Percentiles rank a stretch among this genome's conserved stretches.
Evolutionary conservation across 1,140 invertebrate genomes (phyloP).

Genomic region (Caenorhabditis tropicalis): DNA sequence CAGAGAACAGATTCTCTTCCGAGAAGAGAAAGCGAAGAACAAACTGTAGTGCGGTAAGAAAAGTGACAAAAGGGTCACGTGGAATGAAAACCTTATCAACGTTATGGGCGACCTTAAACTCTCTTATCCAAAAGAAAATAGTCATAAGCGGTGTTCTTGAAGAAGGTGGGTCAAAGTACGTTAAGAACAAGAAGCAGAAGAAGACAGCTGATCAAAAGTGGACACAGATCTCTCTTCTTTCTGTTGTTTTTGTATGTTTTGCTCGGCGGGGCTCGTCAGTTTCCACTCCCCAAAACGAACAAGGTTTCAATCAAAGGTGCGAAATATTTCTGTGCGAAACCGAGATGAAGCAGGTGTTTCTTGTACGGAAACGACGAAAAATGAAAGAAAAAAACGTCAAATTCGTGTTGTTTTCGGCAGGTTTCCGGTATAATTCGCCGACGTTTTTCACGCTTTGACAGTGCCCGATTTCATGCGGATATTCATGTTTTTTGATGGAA

Average conservation of each 20-base stretch:
- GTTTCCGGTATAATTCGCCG: background rate
- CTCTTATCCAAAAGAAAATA: background rate
- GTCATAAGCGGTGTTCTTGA: background rate
- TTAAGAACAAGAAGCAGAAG: background rate
- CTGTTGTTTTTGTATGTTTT: conserved; percentile 25
- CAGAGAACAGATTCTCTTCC: background rate
- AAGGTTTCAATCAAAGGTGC: background rate
- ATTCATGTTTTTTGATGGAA: background rate
- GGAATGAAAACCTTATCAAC: background rate
- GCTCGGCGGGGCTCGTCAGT: background rate
- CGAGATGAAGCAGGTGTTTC: background rate
- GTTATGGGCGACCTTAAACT: background rate
- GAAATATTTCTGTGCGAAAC: background rate
- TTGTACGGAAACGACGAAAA: background rate
- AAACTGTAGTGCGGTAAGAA: background rate
- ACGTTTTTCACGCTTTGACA: background rate
- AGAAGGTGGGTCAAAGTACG: background rate
- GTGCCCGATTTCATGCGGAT: background rate
- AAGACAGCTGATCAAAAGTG: background rate
- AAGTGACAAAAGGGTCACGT: background rate
- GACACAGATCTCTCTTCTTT: background rate
- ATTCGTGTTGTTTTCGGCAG: background rate
- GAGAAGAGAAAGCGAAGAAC: background rate
- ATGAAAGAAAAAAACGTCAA: conserved; percentile 10
- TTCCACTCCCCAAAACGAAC: background rate